A percentile compares a stretch with the other conserved stretches of the same genome.
Conservation (phyloP, 2,113 vertebrate species). For the Sapayoa aenigma region DNA sequence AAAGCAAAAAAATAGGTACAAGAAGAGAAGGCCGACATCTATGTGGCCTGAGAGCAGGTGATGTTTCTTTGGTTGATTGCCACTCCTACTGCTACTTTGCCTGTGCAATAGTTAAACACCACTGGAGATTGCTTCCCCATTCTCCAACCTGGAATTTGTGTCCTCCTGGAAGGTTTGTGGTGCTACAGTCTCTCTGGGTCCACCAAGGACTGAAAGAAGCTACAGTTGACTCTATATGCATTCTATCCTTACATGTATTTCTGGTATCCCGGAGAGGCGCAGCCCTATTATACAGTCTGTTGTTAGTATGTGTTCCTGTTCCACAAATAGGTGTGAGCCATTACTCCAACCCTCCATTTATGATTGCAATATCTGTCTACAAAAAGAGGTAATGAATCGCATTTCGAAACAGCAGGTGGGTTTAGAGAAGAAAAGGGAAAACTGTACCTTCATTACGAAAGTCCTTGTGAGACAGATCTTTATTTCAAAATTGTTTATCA, state of each 20-base stretch:
- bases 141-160: background rate
- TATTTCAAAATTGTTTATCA: background rate
- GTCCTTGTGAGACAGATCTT: background rate
- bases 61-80: background rate
- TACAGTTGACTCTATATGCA: background rate
- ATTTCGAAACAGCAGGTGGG: background rate
- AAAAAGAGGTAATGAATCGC: background rate
- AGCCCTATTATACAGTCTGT: background rate
- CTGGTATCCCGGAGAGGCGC: background rate
- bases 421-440: background rate
- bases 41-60: background rate
- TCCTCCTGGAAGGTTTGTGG: background rate
- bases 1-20: background rate
- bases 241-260: background rate
- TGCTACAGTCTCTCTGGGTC: background rate
- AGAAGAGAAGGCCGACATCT: background rate
- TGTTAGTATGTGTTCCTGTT: rapidly evolving
- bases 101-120: background rate
- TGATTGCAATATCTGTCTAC: background rate
- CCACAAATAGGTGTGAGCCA: background rate
- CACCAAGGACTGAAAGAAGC: background rate
- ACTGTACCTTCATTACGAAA: background rate
- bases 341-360: background rate
- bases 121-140: background rate
- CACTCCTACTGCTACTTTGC: background rate